Evolutionary conservation across 2,888 invertebrate species (phyloP), one percentile per base, ranked within the genome.

Genomic region (Dioctria linearis): DNA sequence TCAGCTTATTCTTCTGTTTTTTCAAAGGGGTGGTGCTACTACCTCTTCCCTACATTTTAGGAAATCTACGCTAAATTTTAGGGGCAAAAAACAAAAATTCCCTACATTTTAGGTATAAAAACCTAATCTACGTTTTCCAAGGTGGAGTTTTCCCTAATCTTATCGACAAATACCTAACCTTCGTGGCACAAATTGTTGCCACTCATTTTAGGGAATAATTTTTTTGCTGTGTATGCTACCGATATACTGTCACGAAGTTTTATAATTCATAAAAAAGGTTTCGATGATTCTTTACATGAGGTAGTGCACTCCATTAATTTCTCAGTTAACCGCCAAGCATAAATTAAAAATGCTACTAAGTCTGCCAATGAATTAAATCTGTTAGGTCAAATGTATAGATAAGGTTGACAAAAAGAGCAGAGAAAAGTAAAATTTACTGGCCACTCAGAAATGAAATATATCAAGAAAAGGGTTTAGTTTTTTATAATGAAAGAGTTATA

Each of bases 381-480:
- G 79, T 61, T 11, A 11, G 79, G 51, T 79, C 69, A 11, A 75
- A 80, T 59, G n/a, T 6, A 13, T 59, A 9, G 5, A 6, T 54
- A 57, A 61, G 69, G 82, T 66, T 65, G 83, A 83, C 83, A 82
- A 54, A 39, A 2, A 13, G 80, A 57, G 81, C 80, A 82, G 9
- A 9, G 9, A 81, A 76, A 81, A 37, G 49, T 11, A 76, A 79
- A 40, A 0, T 5, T 9, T 83, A 82, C 66, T 57, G 80, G 42
- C 82, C 80, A 67, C 42, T 66, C 2, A 81, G 65, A 75, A 6
- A 3, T n/a, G 79, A 75, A 57, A 13, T 81, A 13, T 40, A 78
- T 71, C 63, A 66, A 43, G 81, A 83, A 71, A 78, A 81, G 49
- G 80, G 80, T 2, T 49, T 83, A 5, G 61, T 83, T 6, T 81